These are phyloP conservation scores for Pristionchus entomophagus DNA, from an alignment of 2,888 invertebrate species.

Conservation along the genomic window DNA sequence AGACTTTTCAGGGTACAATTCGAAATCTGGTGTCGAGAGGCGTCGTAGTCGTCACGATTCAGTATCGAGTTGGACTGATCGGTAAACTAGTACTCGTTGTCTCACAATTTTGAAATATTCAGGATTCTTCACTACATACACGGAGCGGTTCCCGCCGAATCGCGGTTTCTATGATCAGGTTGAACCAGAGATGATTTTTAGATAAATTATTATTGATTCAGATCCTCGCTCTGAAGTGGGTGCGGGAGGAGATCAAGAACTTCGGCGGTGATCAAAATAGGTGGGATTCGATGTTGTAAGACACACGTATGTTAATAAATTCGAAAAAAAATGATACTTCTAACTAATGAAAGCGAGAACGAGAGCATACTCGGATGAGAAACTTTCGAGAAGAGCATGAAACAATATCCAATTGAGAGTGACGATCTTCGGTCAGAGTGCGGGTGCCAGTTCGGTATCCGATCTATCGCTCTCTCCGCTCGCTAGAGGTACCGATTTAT, in stretches of 20 bases:
- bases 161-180: conserved; percentile 34
- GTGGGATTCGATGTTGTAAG: too few relatives aligned
- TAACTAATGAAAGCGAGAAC: too few relatives aligned
- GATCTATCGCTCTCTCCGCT: background rate
- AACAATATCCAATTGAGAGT: background rate
- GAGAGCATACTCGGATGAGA: too few relatives aligned
- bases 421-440: conserved; percentile 39
- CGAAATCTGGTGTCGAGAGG: conserved; percentile 31
- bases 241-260: background rate
- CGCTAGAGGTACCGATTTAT: background rate
- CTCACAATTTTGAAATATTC: background rate
- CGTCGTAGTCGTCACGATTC: conserved; percentile 1
- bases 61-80: conserved; percentile 2
- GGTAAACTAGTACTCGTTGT: background rate
- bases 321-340: too few relatives aligned
- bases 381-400: too few relatives aligned
- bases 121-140: conserved; percentile 37
- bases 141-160: conserved; percentile 9
- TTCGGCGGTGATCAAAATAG: conserved; percentile 23
- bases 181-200: background rate
- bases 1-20: background rate
- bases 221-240: conserved; percentile 22
- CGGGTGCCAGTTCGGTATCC: background rate
- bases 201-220: background rate
- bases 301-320: too few relatives aligned